Base-by-base conservation (phyloP, 2,113 vertebrate genomes). In the Ascaphus truei region DNA sequence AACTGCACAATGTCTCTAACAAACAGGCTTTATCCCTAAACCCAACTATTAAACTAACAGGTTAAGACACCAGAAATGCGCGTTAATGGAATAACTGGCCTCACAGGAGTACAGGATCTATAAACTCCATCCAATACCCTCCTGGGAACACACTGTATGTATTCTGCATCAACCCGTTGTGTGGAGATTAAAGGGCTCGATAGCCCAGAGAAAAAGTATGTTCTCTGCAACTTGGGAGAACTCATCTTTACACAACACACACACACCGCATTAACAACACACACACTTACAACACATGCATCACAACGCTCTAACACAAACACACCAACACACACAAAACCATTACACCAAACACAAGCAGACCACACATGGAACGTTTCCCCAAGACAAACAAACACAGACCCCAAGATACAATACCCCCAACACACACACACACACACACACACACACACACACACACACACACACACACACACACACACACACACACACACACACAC, bases 81-180 rank as follows among this genome's bases (percentile, higher is more conserved):
- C 20, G 53, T 33, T 47, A 58, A 68, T 48, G 27, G 29, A 68
- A 57, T 47, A 68, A 68, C 12, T 36, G 39, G 29, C 31, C 41
- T 68, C 20, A 20, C n/a, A 47, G 27, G 51, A 56, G 37, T 39
- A n/a, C 12, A 3, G 13, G 37, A 15, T 39, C n/a, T 6, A 18
- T 45, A 45, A 45, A 20, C 26, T 23, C 27, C 10, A 22, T 34
- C 11, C 10, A n/a, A 20, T 31, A 47, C 3, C 15, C 27, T 23
- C 12, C 29, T 33, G 41, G 5, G 16, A 15, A 9, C 26, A 29
- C 13, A 30, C 13, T n/a, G 41, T 18, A 45, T 45, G 41, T n/a
- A 16, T 5, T 45, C 3, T 45, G 16, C 20, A 5, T 1, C 5
- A 26, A 51, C 8, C n/a, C n/a, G n/a, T n/a, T n/a, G n/a, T n/a